These are phyloP conservation scores for human DNA, from an alignment of 2,113 vertebrate species.

Conservation along the genomic window DNA sequence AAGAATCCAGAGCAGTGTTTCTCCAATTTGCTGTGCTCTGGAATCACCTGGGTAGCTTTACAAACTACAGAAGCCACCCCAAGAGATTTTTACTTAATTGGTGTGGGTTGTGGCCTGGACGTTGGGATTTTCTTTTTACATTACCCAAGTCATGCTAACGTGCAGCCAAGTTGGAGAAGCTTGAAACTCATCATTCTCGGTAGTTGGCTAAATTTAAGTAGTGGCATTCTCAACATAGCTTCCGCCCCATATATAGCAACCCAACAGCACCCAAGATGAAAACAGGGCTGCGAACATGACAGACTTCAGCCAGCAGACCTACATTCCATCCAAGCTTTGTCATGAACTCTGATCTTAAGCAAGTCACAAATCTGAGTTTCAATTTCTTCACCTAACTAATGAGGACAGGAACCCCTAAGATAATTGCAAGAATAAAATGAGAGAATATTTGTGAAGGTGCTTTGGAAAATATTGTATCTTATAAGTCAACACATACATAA, in stretches of 20 bases:
- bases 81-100: background rate
- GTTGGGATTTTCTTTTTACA: background rate
- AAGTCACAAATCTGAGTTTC: conserved; percentile 1
- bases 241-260: background rate
- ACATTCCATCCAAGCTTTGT: background rate
- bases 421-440: background rate
- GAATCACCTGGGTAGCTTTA: background rate
- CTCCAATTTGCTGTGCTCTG: background rate
- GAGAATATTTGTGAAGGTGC: background rate
- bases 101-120: background rate
- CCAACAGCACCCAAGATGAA: background rate
- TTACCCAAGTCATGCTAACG: background rate
- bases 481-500: background rate
- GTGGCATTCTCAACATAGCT: background rate
- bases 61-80: background rate
- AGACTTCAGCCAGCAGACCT: background rate
- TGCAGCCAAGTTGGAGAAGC: background rate
- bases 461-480: background rate
- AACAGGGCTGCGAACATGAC: background rate
- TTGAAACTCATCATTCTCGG: background rate
- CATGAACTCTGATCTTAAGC: background rate
- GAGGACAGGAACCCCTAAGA: background rate
- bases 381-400: background rate
- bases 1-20: background rate
- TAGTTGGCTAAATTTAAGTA: background rate